phyloP scores from a whole-genome alignment of 2,113 vertebrate genomes.

The Strix aluco region DNA sequence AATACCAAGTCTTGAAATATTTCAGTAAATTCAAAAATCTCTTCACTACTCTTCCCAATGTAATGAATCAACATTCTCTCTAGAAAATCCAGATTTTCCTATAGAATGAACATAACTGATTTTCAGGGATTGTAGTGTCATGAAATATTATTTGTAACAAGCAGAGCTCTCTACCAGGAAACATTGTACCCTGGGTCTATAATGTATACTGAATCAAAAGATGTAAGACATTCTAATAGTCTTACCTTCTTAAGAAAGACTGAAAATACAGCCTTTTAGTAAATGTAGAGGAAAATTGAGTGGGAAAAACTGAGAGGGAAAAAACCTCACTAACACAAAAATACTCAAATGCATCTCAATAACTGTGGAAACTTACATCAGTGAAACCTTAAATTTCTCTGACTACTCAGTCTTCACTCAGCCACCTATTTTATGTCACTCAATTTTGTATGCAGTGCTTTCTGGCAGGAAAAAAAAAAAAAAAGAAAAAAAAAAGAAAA shows the following conservation, averaged over 20 bases:
- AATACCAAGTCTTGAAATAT: neutral
- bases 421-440: neutral
- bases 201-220: neutral
- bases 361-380: neutral
- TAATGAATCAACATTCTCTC: neutral
- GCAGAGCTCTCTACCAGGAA: neutral
- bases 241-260: neutral
- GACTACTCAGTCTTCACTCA: neutral
- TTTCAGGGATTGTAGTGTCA: neutral
- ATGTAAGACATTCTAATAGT: neutral
- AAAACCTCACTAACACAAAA: neutral
- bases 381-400: neutral
- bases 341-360: neutral
- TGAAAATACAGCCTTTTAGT: neutral
- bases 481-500: accelerated
- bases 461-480: neutral
- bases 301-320: neutral
- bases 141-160: neutral
- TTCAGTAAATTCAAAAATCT: neutral
- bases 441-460: neutral
- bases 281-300: neutral
- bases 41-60: neutral
- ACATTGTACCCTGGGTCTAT: neutral
- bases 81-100: neutral
- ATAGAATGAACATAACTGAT: neutral